Evolutionary conservation across 1,140 invertebrate genomes (phyloP).

Genomic region (Frieseomelitta varia): DNA sequence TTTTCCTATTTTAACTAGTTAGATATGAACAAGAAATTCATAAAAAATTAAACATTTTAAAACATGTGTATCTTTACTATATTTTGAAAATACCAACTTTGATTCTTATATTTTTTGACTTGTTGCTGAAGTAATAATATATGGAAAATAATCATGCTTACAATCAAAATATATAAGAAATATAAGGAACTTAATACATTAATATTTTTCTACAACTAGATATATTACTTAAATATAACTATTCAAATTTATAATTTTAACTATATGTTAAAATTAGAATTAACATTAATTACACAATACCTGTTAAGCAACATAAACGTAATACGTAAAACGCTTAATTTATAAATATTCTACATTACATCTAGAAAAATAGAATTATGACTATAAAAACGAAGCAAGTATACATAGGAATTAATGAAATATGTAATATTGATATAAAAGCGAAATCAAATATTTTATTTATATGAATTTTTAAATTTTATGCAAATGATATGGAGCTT

Average conservation of each 20-base stretch:
- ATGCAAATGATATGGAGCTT: not conserved
- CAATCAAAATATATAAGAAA: not conserved
- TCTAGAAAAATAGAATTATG: not conserved
- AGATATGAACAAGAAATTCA: not conserved
- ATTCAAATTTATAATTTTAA: not conserved
- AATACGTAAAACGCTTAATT: not conserved
- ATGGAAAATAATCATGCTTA: not conserved
- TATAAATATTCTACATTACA: conserved; percentile 12
- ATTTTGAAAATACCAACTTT: not conserved
- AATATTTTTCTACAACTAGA: not conserved
- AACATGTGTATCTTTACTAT: not conserved
- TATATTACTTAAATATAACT: not conserved
- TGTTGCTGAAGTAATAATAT: not conserved
- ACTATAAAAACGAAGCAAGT: not conserved
- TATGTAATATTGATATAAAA: not conserved
- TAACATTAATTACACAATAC: not conserved
- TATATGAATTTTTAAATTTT: not conserved
- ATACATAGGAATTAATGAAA: conserved; percentile 3
- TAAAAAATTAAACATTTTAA: not conserved
- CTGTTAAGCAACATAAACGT: not conserved
- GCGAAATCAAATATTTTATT: not conserved
- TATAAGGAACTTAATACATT: not conserved
- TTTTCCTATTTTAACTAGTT: not conserved
- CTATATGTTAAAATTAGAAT: not conserved
- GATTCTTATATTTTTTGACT: not conserved